phyloP scores from a whole-genome alignment of 2,888 invertebrate species.

The Aromia moschata region DNA sequence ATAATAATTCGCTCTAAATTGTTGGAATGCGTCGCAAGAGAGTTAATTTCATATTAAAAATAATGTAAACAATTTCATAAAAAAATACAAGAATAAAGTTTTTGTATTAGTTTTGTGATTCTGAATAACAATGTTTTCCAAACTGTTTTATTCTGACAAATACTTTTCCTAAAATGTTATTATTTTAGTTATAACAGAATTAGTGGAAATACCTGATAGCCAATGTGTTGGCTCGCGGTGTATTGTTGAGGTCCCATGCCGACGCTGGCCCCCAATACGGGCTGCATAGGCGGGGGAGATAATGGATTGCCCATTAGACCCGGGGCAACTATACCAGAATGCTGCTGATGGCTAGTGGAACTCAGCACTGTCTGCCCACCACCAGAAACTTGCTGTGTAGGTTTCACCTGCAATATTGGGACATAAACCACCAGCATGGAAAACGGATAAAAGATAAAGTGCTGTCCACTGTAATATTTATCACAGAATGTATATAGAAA shows the following conservation, averaged over 20 bases:
- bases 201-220: constrained; percentile 73
- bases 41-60: too few species aligned
- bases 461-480: neutral
- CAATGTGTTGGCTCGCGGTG: constrained; percentile 70
- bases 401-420: constrained; percentile 81
- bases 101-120: too few species aligned
- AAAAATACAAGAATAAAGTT: too few species aligned
- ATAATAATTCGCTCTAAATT: too few species aligned
- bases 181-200: too few species aligned
- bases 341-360: constrained; percentile 58
- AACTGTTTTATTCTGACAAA: too few species aligned
- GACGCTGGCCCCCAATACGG: constrained; percentile 60
- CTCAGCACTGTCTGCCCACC: constrained; percentile 30
- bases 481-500: too few species aligned
- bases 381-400: constrained; percentile 76
- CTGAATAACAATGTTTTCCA: too few species aligned
- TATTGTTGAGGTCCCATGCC: constrained; percentile 68
- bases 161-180: too few species aligned
- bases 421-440: too few species aligned
- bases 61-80: too few species aligned
- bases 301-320: constrained; percentile 63
- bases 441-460: neutral
- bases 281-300: constrained; percentile 70
- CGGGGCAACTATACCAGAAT: constrained; percentile 59
- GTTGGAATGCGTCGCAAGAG: too few species aligned